These are phyloP conservation scores for Athripsodes cinereus DNA, from an alignment of 2,888 invertebrate genomes.

Conservation along the genomic window DNA sequence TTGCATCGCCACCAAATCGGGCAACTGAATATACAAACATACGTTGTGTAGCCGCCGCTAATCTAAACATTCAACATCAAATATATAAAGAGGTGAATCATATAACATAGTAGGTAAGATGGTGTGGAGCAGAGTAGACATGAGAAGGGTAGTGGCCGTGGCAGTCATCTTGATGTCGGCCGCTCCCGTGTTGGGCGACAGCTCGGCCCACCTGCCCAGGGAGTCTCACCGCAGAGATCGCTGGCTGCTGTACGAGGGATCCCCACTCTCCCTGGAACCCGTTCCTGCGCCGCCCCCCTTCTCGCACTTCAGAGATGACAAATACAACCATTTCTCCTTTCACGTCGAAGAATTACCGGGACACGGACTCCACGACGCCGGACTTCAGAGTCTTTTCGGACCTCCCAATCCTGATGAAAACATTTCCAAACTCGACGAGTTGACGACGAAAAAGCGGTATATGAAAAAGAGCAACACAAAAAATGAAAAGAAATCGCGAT, in stretches of 20 bases:
- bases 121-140: slow-evolving; percentile 19
- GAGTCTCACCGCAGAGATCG: slow-evolving; percentile 34
- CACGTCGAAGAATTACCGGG: slow-evolving; percentile 37
- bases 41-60: too few relatives aligned
- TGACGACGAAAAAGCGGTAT: slow-evolving; percentile 34
- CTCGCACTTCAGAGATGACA: slow-evolving; percentile 30
- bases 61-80: not conserved
- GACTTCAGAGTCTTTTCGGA: slow-evolving; percentile 26
- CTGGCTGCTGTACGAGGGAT: slow-evolving; percentile 32
- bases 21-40: not conserved
- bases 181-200: slow-evolving; percentile 33
- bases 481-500: slow-evolving; percentile 23
- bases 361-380: slow-evolving; percentile 29
- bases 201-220: slow-evolving; percentile 34
- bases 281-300: slow-evolving; percentile 39
- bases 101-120: slow-evolving; percentile 8
- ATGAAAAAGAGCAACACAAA: slow-evolving; percentile 31
- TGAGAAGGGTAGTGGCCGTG: slow-evolving; percentile 39
- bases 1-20: slow-evolving; percentile 5
- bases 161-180: slow-evolving; percentile 38
- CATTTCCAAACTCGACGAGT: slow-evolving; percentile 33
- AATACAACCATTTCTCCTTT: slow-evolving; percentile 39
- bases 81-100: not conserved
- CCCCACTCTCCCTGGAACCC: slow-evolving; percentile 30
- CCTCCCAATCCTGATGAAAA: slow-evolving; percentile 26